Base-by-base conservation (phyloP, 1,140 invertebrate species). In the Steinernema khuongi region DNA sequence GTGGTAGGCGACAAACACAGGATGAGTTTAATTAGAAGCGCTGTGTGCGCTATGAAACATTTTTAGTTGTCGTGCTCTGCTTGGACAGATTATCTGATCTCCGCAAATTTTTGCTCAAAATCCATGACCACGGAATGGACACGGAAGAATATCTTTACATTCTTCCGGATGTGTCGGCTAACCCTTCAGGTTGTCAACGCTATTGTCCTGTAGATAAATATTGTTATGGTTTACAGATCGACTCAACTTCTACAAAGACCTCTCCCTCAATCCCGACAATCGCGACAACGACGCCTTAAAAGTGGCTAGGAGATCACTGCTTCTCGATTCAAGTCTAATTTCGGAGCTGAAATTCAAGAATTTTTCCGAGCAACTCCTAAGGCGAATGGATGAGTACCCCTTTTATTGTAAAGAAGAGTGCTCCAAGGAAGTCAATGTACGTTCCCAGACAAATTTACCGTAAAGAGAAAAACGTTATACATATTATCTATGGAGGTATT, bases 161-260 rank as follows among this genome's bases (percentile, higher is more conserved):
- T 60, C 50, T 60, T 2, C 50, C 50, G 4, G 50, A 60, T 26
- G 50, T 60, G 4, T 60, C 50, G 11, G 50, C 50, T 22, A 60
- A 60, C 19, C 50, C 50, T 60, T 60, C 36, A 41, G 36, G 36
- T 41, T n/a, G n/a, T n/a, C n/a, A n/a, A n/a, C n/a, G n/a, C n/a
- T n/a, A n/a, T n/a, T n/a, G n/a, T n/a, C n/a, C n/a, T n/a, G n/a
- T n/a, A n/a, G n/a, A n/a, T n/a, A n/a, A n/a, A n/a, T 11, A n/a
- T n/a, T 41, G 36, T 11, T 41, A 11, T 41, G 7, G 7, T 7
- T n/a, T 41, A 11, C 50, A 11, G 50, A 60, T 26, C 50, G 50
- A 7, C 50, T 60, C 22, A 60, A 60, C 50, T 60, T 60, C 50
- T 60, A 60, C 50, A 60, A 60, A 26, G 50, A 60, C 50, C 50